Evolutionary conservation across 2,797 vertebrate genomes (phyloP), one percentile per base, ranked within the genome.

Genomic region (Sebastes baramenuke): DNA sequence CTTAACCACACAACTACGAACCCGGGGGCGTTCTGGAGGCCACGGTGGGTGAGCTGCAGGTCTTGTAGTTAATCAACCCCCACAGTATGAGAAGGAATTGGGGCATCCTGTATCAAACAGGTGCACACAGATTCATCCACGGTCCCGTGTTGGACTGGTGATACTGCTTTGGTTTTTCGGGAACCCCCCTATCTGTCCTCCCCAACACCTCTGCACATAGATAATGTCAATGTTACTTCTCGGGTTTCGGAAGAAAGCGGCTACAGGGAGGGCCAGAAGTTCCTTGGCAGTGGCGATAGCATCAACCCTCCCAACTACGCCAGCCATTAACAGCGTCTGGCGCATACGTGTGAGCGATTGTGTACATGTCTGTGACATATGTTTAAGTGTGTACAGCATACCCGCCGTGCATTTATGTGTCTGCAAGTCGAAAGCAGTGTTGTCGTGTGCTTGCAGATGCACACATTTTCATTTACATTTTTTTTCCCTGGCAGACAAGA

Each of bases 1-100:
- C 76, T 82, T 6, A 83, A 87, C 91, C 89, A 81, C 89, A 90
- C 88, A 90, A 65, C 88, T 86, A 89, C 90, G 89, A 89, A 85
- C 79, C 79, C 59, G 10, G 80, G 74, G 77, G 60, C 66, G 79
- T 75, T 80, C 76, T 85, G 56, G 71, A 87, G 85, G 87, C 81
- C 84, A 68, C 38, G 54, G 74, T 42, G 75, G 69, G 72, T 16
- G 30, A 80, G 75, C 73, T 46, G 67, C 78, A 84, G 89, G 81
- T 91, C 70, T 75, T 72, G 58, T n/a, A 59, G 65, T 60, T 88
- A 77, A 79, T 84, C 64, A 32, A 59, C 69, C 49, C 25, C 42
- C 69, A 54, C 34, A 52, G 22, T 22, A 24, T 52, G 67, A 77
- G 22, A 73, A 56, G 46, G 20, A 70, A 27, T 3, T 4, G 2